Evolutionary conservation across 2,113 vertebrate genomes (phyloP), one percentile per base, ranked within the genome.

Genomic region (Gasterosteus nipponicus): DNA sequence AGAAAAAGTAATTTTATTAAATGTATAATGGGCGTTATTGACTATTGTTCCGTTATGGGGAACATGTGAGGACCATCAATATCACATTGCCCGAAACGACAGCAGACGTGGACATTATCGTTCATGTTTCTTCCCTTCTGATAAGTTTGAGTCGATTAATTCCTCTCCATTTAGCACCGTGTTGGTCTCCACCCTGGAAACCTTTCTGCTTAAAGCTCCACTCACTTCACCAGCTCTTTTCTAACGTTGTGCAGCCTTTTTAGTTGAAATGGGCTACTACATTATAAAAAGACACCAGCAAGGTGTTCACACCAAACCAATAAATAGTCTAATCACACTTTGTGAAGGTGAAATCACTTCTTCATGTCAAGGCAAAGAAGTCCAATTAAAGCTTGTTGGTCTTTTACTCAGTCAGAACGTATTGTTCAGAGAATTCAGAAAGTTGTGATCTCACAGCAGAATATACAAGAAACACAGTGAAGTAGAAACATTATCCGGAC

Each of bases 401-500:
- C 15, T 31, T 11, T 49, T 29, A 3, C 22, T 46, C 11, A 62
- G 70, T 62, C 14, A 35, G 26, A 67, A 35, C 8, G 41, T n/a
- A 53, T 18, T 38, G 4, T 16, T 44, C 35, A 33, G 44, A 26
- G 3, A 3, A 69, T 75, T 47, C n/a, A 46, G 14, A 57, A 69
- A 35, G 26, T 63, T 10, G 1, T 47, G 15, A 47, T 18, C 6
- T 47, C 46, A 18, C 46, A 47, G 42, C 26, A 74, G 65, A 57
- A 58, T 56, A 31, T 33, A 33, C 33, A 33, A 33, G 33, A 76
- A 41, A 64, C 56, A 42, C 53, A 73, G 68, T 46, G 61, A 49
- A 68, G 80, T 19, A 15, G 33, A 68, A 73, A 63, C 66, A 69
- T 76, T 57, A 60, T 69, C 77, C 72, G 72, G 7, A 3, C 31